Percentiles rank a stretch among this genome's conserved stretches.
Conservation (phyloP, 1,140 invertebrate species). For the Trinorchestia longiramus region DNA sequence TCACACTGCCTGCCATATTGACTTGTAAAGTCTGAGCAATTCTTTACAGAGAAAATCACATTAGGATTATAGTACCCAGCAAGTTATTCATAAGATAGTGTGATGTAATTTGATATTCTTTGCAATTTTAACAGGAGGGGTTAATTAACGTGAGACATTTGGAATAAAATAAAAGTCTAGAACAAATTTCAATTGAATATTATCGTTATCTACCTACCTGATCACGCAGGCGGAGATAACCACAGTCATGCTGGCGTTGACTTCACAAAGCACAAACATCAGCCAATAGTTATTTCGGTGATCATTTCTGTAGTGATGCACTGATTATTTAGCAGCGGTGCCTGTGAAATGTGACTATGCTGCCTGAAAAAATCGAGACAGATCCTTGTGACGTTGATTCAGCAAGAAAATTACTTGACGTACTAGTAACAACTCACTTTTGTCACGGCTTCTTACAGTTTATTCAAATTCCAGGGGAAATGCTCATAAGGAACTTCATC, state of each 20-base stretch:
- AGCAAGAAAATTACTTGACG: background rate
- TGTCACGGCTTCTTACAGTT: background rate
- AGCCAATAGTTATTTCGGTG: background rate
- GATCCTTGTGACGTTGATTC: background rate
- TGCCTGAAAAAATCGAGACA: background rate
- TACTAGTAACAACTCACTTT: background rate
- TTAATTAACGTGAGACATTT: no score
- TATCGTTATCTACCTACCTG: background rate
- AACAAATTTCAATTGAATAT: background rate
- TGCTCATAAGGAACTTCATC: background rate
- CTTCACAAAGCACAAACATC: background rate
- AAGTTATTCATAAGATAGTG: no score
- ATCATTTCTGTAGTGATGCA: background rate
- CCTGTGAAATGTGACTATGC: background rate
- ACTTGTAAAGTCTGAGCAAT: no score
- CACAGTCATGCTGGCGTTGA: background rate
- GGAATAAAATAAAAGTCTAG: background rate
- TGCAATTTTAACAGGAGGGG: no score
- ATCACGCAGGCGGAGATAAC: background rate
- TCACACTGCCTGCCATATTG: no score
- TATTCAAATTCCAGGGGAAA: background rate
- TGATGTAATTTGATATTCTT: no score
- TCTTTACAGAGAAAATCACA: no score
- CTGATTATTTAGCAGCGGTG: background rate
- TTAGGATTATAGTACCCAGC: no score